Evolutionary conservation across 1,140 invertebrate species (phyloP).

Genomic region (Conus ventricosus): DNA sequence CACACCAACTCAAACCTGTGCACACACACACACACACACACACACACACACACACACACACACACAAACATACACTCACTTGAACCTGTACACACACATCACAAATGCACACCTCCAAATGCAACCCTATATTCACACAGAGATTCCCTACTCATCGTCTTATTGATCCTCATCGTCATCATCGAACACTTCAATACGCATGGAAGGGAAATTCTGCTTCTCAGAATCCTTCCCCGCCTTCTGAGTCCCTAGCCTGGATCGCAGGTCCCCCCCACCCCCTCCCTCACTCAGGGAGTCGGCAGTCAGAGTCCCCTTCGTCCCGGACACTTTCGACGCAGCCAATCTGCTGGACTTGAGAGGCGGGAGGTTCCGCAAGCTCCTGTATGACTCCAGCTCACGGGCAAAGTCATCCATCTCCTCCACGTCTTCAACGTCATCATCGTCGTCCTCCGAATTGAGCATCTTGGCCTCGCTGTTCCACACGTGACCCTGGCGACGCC

Average conservation of each 20-base stretch:
- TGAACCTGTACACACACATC: neutral
- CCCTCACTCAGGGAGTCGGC: neutral
- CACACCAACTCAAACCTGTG: too few species aligned
- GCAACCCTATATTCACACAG: neutral
- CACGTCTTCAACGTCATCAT: constrained; percentile 28
- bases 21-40: too few species aligned
- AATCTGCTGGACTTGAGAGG: neutral
- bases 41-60: too few species aligned
- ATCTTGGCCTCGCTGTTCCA: neutral
- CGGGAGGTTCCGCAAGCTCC: neutral
- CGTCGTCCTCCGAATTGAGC: constrained; percentile 17
- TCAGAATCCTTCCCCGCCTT: constrained; percentile 9
- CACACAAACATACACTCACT: neutral
- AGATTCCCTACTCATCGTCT: neutral
- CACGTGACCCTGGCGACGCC: neutral
- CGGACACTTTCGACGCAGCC: neutral
- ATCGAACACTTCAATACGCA: constrained; percentile 44
- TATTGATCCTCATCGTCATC: constrained; percentile 9
- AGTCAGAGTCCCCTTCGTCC: neutral
- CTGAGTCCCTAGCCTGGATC: constrained; percentile 31
- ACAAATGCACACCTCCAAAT: neutral
- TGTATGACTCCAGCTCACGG: neutral
- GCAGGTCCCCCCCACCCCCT: constrained; percentile 25
- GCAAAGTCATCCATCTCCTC: constrained; percentile 13
- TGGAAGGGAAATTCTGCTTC: constrained; percentile 32